Base-by-base conservation (phyloP, 2,113 vertebrate genomes). In the Chaenogobius annularis region DNA sequence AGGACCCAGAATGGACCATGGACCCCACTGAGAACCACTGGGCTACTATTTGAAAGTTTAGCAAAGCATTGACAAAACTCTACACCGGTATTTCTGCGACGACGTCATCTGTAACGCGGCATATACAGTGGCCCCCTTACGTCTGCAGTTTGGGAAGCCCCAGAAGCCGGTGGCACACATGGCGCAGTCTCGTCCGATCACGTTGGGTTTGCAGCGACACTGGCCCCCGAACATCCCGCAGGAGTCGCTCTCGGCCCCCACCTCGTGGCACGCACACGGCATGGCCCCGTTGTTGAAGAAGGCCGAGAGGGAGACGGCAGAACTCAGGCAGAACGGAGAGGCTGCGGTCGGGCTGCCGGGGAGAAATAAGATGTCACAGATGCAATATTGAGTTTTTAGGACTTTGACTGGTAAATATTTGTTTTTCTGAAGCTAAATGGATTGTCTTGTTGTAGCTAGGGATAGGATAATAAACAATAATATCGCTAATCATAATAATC, bases 141-240 rank as follows among this genome's bases (percentile, higher is more conserved):
- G 94, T 68, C 95, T 94, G 86, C 98, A 99, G 89, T 78, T 93
- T 79, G 98, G 98, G 86, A 99, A 99, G 19, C 97, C 97, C 94
- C 96, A 99, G 93, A 94, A 96, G 52, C 97, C 97, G 0, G 96
- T 98, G 84, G 96, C 94, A 0, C 97, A 99, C 89, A 93, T 95
- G 67, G 97, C 96, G 74, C 98, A 99, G 90, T 97, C 92, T 1
- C 97, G 93, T 55, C 98, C 98, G 1, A 99, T 99, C 88, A 98
- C 92, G 0, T 97, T 93, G 4, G 95, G 89, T 10, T 81, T 92
- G 85, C 98, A 99, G 73, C 71, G 79, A 81, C 98, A 99, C 90
- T 98, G 96, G 0, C 98, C 97, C 0, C 98, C 96, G 0, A 96
- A 95, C 13, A 92, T 76, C 77, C 97, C 89, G 0, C 97, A 99